Base-by-base conservation (phyloP, 1,140 invertebrate genomes). In the Ganaspis sp. region DNA sequence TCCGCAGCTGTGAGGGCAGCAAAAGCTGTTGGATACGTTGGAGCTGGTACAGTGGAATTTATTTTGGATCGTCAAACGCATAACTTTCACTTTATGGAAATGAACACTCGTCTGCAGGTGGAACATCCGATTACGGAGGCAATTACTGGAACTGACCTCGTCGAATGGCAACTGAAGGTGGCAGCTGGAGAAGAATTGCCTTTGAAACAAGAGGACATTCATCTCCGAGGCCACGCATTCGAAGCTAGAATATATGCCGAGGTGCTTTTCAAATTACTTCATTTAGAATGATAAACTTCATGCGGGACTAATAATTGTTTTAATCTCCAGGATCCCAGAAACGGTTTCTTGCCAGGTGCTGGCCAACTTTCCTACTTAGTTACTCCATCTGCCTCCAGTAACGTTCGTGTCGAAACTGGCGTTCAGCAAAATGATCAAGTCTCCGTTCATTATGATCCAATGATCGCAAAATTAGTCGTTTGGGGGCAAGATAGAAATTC, bases 111-210 rank as follows among this genome's bases (percentile, higher is more conserved):
- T 15, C 92, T 98, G 6, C 97, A 98, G 90, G 95, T 99, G 0
- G 98, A 99, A 90, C 98, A 99, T 93, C 98, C 98, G 0, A 95
- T 99, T n/a, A 98, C 98, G 1, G 98, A 99, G 92, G 98, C 98
- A 95, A 97, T 99, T 54, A 99, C 98, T 38, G 96, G 94, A 5
- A 94, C 93, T 1, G 99, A 99, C 93, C 92, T 99, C 26, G 99
- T 99, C 0, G 97, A 99, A 91, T 99, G 98, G 99, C 98, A 99
- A 91, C 92, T 99, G 0, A 93, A 93, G 82, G 91, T 96, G 69
- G 98, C 98, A 0, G 92, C 95, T 40, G 98, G 98, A 6, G 97
- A 98, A 86, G 91, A 93, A 69, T 90, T 99, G 15, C 97, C 98
- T 0, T 79, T 97, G 0, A 92, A 90, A 0, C 97, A 98, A 87